Evolutionary conservation across 1,140 invertebrate species (phyloP), one percentile per base, ranked within the genome.

Genomic region (Lucilia sericata): DNA sequence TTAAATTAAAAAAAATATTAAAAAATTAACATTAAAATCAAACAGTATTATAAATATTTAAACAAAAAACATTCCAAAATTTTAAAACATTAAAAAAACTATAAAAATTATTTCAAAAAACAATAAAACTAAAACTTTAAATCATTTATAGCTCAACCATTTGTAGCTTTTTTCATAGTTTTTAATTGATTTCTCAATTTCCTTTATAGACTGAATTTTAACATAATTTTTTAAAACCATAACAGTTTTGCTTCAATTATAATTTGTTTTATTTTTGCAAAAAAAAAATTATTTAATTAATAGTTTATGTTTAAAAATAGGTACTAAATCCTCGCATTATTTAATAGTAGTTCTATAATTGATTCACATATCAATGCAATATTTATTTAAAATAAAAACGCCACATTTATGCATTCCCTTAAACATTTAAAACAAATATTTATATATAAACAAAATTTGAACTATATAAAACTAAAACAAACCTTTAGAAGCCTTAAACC

Each of bases 321-420:
- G 76, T 80, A 80, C 76, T 80, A 80, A 80, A 80, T 80, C 76
- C 76, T 80, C 76, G 76, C 76, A 80, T 49, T 80, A 80, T 34
- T 49, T 10, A 25, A 19, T 70, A 70, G 19, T 21, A 70, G 21
- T 25, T 70, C 65, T 70, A 3, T 17, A 25, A 21, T 70, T 70
- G 21, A 70, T 70, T 70, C 19, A 70, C 65, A 19, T 55, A 55
- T 55, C 51, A 55, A 55, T 55, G 12, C 51, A 55, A 55, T 42
- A 42, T 42, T 42, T 17, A 70, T 70, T 70, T 21, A 70, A 25
- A 70, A 70, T n/a, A 21, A 70, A 70, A 1, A 70, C 55, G 2
- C 2, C n/a, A 25, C 19, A 21, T 70, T 19, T 3, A 70, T 60
- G 13, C 17, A 70, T 70, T 21, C 21, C 3, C 65, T 21, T 25